Evolutionary conservation across 2,113 vertebrate species (phyloP).

Genomic region (Chinchilla lanigera): DNA sequence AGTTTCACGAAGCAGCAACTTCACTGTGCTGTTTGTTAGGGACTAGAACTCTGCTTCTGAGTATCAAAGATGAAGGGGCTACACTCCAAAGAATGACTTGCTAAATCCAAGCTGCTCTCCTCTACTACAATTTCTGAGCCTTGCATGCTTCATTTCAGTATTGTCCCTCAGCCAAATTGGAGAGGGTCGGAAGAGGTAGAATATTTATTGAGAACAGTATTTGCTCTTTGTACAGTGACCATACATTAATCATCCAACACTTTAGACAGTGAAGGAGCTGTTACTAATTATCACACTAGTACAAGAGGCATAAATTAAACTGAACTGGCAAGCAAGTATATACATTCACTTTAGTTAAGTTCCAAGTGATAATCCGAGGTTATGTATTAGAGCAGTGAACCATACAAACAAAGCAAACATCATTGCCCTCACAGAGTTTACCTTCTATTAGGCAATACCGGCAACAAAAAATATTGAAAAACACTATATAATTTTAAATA

Average conservation of each 20-base stretch:
- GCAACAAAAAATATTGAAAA: background rate
- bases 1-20: background rate
- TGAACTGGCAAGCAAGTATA: background rate
- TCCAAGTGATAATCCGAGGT: background rate
- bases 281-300: background rate
- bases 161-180: background rate
- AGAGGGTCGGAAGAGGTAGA: background rate
- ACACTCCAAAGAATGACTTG: background rate
- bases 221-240: background rate
- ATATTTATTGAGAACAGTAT: background rate
- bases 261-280: background rate
- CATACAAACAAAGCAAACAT: background rate
- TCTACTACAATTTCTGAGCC: background rate
- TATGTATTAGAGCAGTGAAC: background rate
- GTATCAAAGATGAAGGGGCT: background rate
- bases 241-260: constrained; percentile 42
- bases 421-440: background rate
- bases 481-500: constrained; percentile 19
- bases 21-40: background rate
- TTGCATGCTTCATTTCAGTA: background rate
- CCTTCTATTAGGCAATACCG: background rate
- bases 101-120: background rate
- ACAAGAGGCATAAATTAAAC: background rate
- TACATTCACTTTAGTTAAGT: background rate
- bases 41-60: background rate